Percentiles rank a stretch among this genome's conserved stretches.
These are phyloP conservation scores for Graptemys geographica DNA, from an alignment of 2,797 vertebrate species.

Conservation along the genomic window DNA sequence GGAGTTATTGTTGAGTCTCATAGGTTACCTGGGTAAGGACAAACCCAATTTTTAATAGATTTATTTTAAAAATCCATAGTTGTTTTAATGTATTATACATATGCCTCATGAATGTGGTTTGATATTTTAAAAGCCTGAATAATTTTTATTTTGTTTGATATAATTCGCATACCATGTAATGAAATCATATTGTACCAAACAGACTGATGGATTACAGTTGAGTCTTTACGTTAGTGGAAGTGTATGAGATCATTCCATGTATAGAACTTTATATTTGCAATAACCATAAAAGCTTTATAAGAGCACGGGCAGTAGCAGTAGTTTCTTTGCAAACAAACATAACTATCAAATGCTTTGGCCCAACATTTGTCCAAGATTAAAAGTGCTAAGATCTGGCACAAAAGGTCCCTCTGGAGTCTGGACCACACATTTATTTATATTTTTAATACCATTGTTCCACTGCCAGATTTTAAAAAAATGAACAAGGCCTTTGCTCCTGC, in stretches of 20 bases:
- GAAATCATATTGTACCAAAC: neutral
- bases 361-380: conserved; percentile 32
- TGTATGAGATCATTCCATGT: conserved; percentile 42
- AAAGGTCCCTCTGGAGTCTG: conserved; percentile 27
- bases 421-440: conserved; percentile 45
- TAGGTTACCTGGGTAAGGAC: neutral
- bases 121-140: neutral
- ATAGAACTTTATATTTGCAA: conserved; percentile 70
- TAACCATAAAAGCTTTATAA: conserved; percentile 62
- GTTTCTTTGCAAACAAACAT: conserved; percentile 52
- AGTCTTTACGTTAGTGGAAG: conserved; percentile 53
- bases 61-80: neutral
- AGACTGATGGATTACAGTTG: neutral
- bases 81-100: neutral
- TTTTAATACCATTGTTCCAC: conserved; percentile 40
- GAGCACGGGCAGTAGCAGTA: conserved; percentile 45
- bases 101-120: neutral
- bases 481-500: neutral
- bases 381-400: conserved; percentile 54
- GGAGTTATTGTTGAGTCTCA: neutral
- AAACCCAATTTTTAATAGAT: neutral
- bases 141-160: conserved; percentile 16
- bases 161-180: conserved; percentile 38
- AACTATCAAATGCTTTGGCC: conserved; percentile 57
- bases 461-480: conserved; percentile 59